These are phyloP conservation scores for Cydia pomonella DNA, from an alignment of 1,140 invertebrate species.

Conservation along the genomic window DNA sequence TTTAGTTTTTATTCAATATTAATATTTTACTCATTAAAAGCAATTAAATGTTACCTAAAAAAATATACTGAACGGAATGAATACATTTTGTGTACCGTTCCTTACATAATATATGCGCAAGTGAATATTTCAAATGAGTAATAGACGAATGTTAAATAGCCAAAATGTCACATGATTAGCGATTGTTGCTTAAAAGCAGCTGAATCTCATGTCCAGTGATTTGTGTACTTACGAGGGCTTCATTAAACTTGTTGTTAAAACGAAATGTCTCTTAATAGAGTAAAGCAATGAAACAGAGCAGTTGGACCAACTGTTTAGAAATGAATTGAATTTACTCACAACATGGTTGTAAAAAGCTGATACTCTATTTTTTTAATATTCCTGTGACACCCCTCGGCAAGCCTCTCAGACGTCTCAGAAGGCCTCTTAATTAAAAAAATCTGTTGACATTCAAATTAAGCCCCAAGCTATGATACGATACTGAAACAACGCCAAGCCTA, in stretches of 20 bases:
- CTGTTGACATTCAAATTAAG: conserved; percentile 12
- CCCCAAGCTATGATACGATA: background rate
- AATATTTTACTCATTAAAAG: background rate
- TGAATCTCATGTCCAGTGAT: background rate
- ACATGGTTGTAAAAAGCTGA: background rate
- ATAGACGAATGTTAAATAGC: too few relatives aligned
- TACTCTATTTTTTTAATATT: background rate
- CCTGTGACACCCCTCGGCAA: background rate
- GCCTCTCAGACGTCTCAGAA: background rate
- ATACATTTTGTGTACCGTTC: too few relatives aligned
- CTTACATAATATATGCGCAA: too few relatives aligned
- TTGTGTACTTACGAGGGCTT: background rate
- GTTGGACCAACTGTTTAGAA: background rate
- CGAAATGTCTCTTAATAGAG: background rate
- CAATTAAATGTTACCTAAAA: too few relatives aligned
- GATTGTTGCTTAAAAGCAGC: too few relatives aligned
- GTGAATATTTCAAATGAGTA: too few relatives aligned
- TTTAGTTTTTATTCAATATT: background rate
- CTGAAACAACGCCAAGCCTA: background rate
- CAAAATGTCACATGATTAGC: too few relatives aligned
- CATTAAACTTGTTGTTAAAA: conserved; percentile 9
- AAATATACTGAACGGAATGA: background rate
- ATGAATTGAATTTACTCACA: too few relatives aligned
- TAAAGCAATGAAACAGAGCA: background rate
- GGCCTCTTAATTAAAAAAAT: conserved; percentile 28